These are phyloP conservation scores for Pseudochaenichthys georgianus DNA, from an alignment of 2,797 vertebrate genomes.

Conservation along the genomic window DNA sequence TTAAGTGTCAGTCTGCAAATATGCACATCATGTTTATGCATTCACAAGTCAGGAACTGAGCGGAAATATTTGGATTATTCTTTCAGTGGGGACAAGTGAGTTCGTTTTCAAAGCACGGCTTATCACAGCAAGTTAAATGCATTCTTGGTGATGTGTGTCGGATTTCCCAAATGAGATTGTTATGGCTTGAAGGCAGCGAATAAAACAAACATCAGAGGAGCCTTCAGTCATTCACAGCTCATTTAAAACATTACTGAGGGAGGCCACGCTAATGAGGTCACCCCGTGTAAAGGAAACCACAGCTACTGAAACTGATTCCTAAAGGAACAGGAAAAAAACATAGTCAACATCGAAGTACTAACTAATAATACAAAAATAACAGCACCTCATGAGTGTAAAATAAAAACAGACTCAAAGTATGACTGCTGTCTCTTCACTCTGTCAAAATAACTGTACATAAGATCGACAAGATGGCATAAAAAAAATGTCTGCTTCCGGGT, in stretches of 20 bases:
- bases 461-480: constrained; percentile 52
- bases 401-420: constrained; percentile 55
- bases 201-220: constrained; percentile 53
- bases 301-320: constrained; percentile 50
- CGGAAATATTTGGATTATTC: constrained; percentile 29
- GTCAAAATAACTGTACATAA: constrained; percentile 59
- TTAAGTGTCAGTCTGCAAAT: constrained; percentile 50
- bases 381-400: constrained; percentile 70
- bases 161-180: constrained; percentile 42
- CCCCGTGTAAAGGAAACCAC: constrained; percentile 42
- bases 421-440: constrained; percentile 38
- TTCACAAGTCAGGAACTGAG: constrained; percentile 39
- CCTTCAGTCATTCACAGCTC: constrained; percentile 44
- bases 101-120: constrained; percentile 55
- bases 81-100: constrained; percentile 14
- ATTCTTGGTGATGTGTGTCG: constrained; percentile 24
- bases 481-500: constrained; percentile 48
- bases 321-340: constrained; percentile 50
- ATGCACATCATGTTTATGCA: constrained; percentile 40
- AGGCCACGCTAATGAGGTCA: constrained; percentile 32
- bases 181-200: constrained; percentile 57
- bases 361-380: constrained; percentile 61
- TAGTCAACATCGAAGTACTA: constrained; percentile 46
- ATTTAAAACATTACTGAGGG: constrained; percentile 40
- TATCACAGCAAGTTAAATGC: constrained; percentile 36